Conservation (phyloP, 2,888 invertebrate species). For the Drosophila kokeensis region DNA sequence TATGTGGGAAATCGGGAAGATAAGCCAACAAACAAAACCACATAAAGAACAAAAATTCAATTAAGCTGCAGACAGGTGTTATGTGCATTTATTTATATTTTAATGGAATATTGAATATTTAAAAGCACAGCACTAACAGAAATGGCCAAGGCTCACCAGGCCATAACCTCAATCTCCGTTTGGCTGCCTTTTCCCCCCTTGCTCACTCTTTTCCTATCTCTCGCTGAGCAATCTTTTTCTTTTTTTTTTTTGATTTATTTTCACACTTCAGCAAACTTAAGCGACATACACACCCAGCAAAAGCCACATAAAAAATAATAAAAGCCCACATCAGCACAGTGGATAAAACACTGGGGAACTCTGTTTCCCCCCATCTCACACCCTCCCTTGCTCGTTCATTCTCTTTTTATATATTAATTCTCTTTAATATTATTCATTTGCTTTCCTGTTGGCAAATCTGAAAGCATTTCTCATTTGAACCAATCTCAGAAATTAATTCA, state of each 20-base stretch:
- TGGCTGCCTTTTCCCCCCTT: background rate
- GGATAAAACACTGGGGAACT: slow-evolving; percentile 18
- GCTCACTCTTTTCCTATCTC: background rate
- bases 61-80: slow-evolving; percentile 52
- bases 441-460: background rate
- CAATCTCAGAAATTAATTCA: background rate
- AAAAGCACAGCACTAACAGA: slow-evolving; percentile 17
- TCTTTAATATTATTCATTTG: slow-evolving; percentile 25
- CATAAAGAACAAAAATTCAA: slow-evolving; percentile 40
- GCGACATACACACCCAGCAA: slow-evolving; percentile 19
- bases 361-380: background rate
- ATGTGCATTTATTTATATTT: slow-evolving; percentile 40
- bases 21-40: background rate
- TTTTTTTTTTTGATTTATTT: slow-evolving; percentile 40
- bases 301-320: slow-evolving; percentile 25
- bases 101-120: slow-evolving; percentile 37
- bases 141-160: background rate
- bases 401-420: slow-evolving; percentile 23
- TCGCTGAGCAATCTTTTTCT: slow-evolving; percentile 5
- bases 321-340: slow-evolving; percentile 26
- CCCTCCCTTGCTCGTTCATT: background rate
- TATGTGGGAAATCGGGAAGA: background rate
- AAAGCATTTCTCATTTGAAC: background rate
- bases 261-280: slow-evolving; percentile 62
- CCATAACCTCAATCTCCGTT: slow-evolving; percentile 10